Percentiles rank a stretch among this genome's conserved stretches.
Evolutionary conservation across 1,140 invertebrate genomes (phyloP).

Genomic region (Paraescarpia echinospica): DNA sequence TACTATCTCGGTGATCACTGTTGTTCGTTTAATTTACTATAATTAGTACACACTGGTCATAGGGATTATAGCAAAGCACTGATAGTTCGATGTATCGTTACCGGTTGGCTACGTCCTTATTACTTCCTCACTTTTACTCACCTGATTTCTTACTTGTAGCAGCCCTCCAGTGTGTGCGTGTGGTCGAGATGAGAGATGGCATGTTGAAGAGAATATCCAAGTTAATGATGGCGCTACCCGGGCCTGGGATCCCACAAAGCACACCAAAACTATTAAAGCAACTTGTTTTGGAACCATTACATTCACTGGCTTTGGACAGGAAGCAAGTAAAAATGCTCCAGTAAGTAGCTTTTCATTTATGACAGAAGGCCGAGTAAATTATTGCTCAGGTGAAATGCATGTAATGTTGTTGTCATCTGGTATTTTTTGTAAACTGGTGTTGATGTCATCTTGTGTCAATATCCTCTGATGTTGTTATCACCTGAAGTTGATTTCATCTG

Average conservation of each 20-base stretch:
- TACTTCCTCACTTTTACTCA: not conserved
- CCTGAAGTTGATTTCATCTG: no score
- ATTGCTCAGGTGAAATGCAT: no score
- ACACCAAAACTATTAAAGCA: slow-evolving; percentile 35
- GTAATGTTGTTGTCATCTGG: no score
- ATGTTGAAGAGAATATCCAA: not conserved
- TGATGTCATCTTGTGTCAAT: no score
- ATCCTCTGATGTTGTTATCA: no score
- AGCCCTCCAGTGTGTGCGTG: not conserved
- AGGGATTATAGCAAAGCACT: no score
- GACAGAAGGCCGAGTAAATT: not conserved
- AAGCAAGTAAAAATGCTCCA: slow-evolving; percentile 37
- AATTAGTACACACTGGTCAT: no score
- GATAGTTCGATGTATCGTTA: not conserved
- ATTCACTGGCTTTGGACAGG: slow-evolving; percentile 48
- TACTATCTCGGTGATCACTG: no score
- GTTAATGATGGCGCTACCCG: not conserved
- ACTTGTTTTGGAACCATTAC: slow-evolving; percentile 49
- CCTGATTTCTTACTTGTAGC: not conserved
- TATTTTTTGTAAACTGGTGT: no score
- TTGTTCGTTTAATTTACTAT: no score
- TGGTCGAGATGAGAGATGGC: not conserved
- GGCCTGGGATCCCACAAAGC: slow-evolving; percentile 1
- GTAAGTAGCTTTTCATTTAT: slow-evolving; percentile 26
- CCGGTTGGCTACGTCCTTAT: no score